Base-by-base conservation (phyloP, 2,113 vertebrate species). In the Phocoena sinus region DNA sequence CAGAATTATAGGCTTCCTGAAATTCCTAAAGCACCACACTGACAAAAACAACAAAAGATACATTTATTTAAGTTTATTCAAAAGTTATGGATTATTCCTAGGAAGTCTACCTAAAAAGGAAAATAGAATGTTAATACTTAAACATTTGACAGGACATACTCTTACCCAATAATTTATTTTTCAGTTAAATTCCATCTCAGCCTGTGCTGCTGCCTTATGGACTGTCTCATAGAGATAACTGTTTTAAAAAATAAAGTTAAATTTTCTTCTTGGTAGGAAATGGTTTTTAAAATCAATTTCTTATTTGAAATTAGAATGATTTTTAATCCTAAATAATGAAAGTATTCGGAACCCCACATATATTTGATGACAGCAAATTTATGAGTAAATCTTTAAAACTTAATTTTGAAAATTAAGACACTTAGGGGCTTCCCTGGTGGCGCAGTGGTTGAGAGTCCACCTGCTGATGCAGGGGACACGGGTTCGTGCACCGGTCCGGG, bases 301-400 rank as follows among this genome's bases (percentile, higher is more conserved):
- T 67, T 89, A 50, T 73, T 94, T 93, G 88, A 96, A 94, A 94
- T 82, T 53, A 97, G 77, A 96, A 84, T 83, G 41, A 74, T 58
- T 65, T 41, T 81, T 92, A 76, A 91, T 85, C 89, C 93, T 91
- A 88, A 95, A 60, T 56, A 77, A 95, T 81, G 50, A 89, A 86
- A 93, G 28, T 63, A 74, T 92, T 95, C 36, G 89, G 25, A 94
- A 63, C 5, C 44, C 50, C 56, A 68, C 21, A 63, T 53, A 93
- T 50, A 84, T 89, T 67, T 96, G 79, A 95, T 81, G 68, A 84
- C 38, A 94, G 77, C 26, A 93, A 97, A 93, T 56, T 94, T 91
- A 71, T 77, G 65, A 76, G 86, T 95, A 91, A 92, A 82, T 26
- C 50, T 80, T 80, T 80, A n/a, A 80, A 15, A 58, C 12, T 58